A percentile compares a stretch with the other conserved stretches of the same genome.
Evolutionary conservation across 1,140 invertebrate genomes (phyloP).

Genomic region (Teleopsis dalmanni): DNA sequence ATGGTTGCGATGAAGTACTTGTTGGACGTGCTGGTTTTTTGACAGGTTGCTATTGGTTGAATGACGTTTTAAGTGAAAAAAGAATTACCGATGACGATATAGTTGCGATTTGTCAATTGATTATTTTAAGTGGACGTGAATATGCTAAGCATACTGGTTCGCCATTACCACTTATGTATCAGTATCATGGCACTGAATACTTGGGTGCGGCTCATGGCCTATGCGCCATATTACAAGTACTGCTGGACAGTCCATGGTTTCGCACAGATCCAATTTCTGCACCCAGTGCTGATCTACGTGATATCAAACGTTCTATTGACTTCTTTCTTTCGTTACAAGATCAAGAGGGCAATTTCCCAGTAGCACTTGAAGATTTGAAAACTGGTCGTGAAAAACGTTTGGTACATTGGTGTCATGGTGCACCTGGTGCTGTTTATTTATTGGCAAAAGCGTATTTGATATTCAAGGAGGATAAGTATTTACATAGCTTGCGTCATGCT

Average conservation of each 20-base stretch:
- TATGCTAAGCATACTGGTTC: conserved; percentile 55
- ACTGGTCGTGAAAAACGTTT: conserved; percentile 51
- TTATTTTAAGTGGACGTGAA: conserved; percentile 60
- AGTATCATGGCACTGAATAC: conserved; percentile 80
- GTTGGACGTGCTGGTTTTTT: conserved; percentile 76
- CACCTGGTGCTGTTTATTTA: conserved; percentile 70
- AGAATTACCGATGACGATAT: conserved; percentile 51
- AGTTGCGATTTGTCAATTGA: conserved; percentile 57
- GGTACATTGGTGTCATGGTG: conserved; percentile 86
- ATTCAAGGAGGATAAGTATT: conserved; percentile 67
- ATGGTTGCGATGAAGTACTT: conserved; percentile 75
- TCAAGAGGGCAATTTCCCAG: conserved; percentile 68
- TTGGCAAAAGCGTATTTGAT: conserved; percentile 72
- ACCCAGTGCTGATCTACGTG: conserved; percentile 55
- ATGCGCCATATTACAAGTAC: conserved; percentile 54
- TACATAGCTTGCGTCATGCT: conserved; percentile 59
- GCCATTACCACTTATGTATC: conserved; percentile 70
- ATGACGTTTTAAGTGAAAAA: conserved; percentile 50
- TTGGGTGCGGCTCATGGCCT: conserved; percentile 75
- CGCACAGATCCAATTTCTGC: conserved; percentile 34
- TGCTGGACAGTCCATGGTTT: conserved; percentile 46
- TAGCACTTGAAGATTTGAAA: conserved; percentile 61
- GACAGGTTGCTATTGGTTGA: conserved; percentile 65
- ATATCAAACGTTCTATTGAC: conserved; percentile 40
- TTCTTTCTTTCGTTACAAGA: conserved; percentile 62